Conservation (phyloP, 2,888 invertebrate genomes). For the Sarcophaga variegata region DNA sequence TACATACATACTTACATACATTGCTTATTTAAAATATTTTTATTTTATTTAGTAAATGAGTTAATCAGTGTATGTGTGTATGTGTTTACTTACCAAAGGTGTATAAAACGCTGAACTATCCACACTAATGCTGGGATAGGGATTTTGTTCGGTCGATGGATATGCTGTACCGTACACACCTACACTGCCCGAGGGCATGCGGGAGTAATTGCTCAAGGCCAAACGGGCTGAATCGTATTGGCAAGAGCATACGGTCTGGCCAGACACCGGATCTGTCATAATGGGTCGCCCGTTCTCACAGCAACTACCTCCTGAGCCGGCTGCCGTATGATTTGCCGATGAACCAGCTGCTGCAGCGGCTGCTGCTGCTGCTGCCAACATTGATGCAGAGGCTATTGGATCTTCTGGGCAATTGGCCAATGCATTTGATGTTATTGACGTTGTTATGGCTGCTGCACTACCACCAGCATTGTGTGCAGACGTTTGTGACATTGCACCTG, state of each 20-base stretch:
- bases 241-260: slow-evolving; percentile 96
- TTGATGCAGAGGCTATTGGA: slow-evolving; percentile 49
- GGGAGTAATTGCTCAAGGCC: slow-evolving; percentile 91
- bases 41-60: too few relatives aligned
- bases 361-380: slow-evolving; percentile 70
- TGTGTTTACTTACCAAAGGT: slow-evolving; percentile 90
- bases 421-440: slow-evolving; percentile 32
- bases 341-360: slow-evolving; percentile 57
- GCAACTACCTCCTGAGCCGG: slow-evolving; percentile 82
- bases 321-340: slow-evolving; percentile 49
- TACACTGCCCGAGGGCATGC: slow-evolving; percentile 89
- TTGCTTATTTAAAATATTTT: too few relatives aligned
- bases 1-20: not conserved
- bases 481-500: slow-evolving; percentile 82
- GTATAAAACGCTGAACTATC: slow-evolving; percentile 98
- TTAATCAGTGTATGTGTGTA: too few relatives aligned
- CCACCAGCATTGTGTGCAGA: slow-evolving; percentile 78
- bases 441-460: slow-evolving; percentile 51
- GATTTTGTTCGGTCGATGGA: slow-evolving; percentile 95
- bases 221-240: slow-evolving; percentile 93
- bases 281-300: slow-evolving; percentile 96
- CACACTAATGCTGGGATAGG: slow-evolving; percentile 95
- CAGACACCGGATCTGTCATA: slow-evolving; percentile 95
- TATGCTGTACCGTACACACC: slow-evolving; percentile 93
- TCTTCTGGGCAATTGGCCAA: slow-evolving; percentile 51